Base-by-base conservation (phyloP, 2,113 vertebrate genomes). In the Python bivittatus region DNA sequence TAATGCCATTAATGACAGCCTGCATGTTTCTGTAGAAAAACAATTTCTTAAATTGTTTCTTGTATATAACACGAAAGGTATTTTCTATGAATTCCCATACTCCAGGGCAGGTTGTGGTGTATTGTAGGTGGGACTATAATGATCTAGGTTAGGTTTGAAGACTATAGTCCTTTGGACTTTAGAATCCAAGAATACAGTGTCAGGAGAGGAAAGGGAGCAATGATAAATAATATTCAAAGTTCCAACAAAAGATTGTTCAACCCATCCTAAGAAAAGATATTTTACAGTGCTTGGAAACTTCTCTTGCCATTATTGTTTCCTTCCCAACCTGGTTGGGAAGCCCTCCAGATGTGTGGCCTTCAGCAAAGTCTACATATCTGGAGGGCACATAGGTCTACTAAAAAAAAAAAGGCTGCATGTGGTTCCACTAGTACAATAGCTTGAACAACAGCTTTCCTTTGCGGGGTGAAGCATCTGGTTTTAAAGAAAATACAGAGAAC, bases 11-110 rank as follows among this genome's bases (percentile, higher is more conserved):
- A 95, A 94, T 87, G 93, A 86, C 72, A 93, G 61, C 86, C 52
- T 90, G 92, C 95, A 95, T 92, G 94, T 92, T 94, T 92, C 90
- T 91, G 89, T 94, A 90, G 91, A 95, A 92, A 96, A 95, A 95
- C 93, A 94, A 94, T 23, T 86, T 61, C n/a, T 38, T 53, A 33
- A 27, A 72, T 44, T 58, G 27, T 20, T 91, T 20, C 13, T 61
- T 53, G 60, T 53, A 52, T 48, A n/a, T 38, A 83, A 68, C 38
- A 25, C 54, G 42, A 88, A 92, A 23, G 27, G 9, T 27, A 38
- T 44, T 88, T 29, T 83, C 27, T 88, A 54, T 58, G 25, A 48
- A 58, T 60, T 22, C 60, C 29, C 6, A 9, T 48, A 15, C 23
- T 48, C 83, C 10, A 4, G 3, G 10, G 10, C 10, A 4, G 3